These are phyloP conservation scores for Fregetta grallaria DNA, from an alignment of 2,113 vertebrate species.

Conservation along the genomic window DNA sequence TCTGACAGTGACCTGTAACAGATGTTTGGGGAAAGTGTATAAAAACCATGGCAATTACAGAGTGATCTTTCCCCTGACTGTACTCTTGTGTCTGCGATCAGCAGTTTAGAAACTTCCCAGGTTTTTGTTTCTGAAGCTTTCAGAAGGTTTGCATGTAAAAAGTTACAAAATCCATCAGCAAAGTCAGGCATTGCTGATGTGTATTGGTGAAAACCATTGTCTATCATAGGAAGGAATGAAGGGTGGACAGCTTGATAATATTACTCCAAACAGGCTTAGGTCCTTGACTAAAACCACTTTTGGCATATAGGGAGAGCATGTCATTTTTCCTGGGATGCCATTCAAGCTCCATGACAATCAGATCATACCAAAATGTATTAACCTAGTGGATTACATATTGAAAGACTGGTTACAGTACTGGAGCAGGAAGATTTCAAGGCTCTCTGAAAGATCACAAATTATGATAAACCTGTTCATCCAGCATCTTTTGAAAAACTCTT, in stretches of 20 bases:
- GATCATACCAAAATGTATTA: neutral
- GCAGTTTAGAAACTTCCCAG: neutral
- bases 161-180: neutral
- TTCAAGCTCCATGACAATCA: neutral
- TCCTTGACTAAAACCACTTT: neutral
- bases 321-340: neutral
- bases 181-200: neutral
- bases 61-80: constrained; percentile 18
- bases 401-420: neutral
- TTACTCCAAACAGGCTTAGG: neutral
- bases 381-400: neutral
- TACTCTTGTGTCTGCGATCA: neutral
- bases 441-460: neutral
- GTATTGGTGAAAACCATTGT: neutral
- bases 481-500: neutral
- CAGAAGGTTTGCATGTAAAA: neutral
- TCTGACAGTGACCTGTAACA: constrained; percentile 42
- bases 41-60: constrained; percentile 11
- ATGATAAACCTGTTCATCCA: neutral
- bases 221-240: neutral
- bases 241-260: neutral
- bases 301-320: neutral
- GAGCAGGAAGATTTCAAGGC: neutral
- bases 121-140: neutral
- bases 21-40: constrained; percentile 23